Conservation (phyloP, 2,797 vertebrate species). For the Cichlasoma orientale region DNA sequence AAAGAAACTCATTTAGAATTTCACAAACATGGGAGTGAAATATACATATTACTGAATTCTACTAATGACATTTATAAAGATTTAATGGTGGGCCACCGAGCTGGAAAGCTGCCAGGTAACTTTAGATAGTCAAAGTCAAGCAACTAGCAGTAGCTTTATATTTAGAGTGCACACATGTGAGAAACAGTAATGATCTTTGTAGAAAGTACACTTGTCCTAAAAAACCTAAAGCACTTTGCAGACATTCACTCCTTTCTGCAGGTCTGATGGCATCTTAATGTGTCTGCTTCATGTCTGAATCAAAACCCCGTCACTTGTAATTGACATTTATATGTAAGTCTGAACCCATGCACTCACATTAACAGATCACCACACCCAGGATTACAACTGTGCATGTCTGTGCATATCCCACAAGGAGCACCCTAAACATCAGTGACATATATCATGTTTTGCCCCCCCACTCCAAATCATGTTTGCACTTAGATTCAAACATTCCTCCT, state of each 20-base stretch:
- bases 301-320: neutral
- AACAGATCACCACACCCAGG: neutral
- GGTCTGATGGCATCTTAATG: neutral
- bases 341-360: too few relatives aligned
- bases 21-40: neutral
- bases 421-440: neutral
- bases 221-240: neutral
- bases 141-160: neutral
- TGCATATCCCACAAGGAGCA: neutral
- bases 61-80: neutral
- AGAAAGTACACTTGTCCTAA: neutral
- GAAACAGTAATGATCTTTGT: neutral
- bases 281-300: neutral
- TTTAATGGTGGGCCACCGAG: neutral
- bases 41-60: neutral
- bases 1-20: neutral
- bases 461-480: neutral
- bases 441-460: neutral
- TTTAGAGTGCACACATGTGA: neutral
- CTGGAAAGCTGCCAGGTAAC: neutral
- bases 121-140: too few relatives aligned
- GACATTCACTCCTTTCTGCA: neutral
- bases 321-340: too few relatives aligned
- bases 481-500: neutral
- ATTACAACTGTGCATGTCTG: neutral